Percentiles rank a stretch among this genome's conserved stretches.
phyloP scores from a whole-genome alignment of 2,113 vertebrate genomes.

The Arizona elegans region DNA sequence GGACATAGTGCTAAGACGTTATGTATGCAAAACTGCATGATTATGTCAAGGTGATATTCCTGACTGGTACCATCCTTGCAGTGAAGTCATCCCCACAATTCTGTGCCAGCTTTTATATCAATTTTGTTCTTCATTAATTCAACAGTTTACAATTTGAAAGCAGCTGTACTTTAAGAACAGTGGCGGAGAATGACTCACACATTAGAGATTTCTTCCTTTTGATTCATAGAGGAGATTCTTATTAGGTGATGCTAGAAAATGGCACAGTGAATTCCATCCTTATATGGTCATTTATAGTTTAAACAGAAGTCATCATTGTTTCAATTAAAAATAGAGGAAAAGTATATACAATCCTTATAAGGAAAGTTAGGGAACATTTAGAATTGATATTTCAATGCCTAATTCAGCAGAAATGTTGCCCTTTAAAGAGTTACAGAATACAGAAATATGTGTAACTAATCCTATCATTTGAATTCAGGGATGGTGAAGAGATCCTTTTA shows the following conservation, averaged over 20 bases:
- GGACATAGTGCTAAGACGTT: background rate
- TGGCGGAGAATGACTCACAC: constrained; percentile 37
- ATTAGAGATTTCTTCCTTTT: constrained; percentile 36
- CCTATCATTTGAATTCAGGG: background rate
- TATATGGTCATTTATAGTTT: constrained; percentile 23
- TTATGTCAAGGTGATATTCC: background rate
- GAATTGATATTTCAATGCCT: background rate
- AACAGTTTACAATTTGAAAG: constrained; percentile 19
- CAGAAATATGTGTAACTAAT: background rate
- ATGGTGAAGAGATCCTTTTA: background rate
- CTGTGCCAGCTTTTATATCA: background rate
- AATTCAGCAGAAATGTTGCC: background rate
- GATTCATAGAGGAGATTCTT: constrained; percentile 47
- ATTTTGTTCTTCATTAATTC: constrained; percentile 9
- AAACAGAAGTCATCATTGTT: background rate
- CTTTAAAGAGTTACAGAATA: background rate
- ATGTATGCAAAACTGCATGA: background rate
- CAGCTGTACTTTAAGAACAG: constrained; percentile 26
- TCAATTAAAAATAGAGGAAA: background rate
- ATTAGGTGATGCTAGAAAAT: constrained; percentile 45
- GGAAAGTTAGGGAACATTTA: background rate
- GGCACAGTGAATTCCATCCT: constrained; percentile 33
- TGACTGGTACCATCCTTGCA: background rate
- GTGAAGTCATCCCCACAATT: background rate
- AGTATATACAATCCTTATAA: background rate